These are phyloP conservation scores for Drosophila flavopinicola DNA, from an alignment of 2,888 invertebrate species.

Conservation along the genomic window DNA sequence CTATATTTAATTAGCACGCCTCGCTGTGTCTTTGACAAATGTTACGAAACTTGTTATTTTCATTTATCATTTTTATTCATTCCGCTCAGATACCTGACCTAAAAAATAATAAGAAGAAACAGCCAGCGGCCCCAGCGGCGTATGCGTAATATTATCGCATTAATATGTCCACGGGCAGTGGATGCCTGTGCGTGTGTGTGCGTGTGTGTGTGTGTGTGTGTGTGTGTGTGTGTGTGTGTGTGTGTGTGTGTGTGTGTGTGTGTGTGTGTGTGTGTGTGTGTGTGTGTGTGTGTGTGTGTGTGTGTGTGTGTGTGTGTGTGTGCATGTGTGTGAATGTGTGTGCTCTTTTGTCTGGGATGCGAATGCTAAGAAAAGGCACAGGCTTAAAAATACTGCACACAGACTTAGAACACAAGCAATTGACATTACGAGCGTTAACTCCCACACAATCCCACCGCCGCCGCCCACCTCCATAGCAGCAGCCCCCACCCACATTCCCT, in stretches of 20 bases:
- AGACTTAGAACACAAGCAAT: slow-evolving; percentile 64
- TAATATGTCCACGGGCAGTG: slow-evolving; percentile 28
- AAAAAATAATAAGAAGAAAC: slow-evolving; percentile 20
- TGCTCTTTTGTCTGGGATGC: slow-evolving; percentile 49
- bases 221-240: slow-evolving; percentile 16
- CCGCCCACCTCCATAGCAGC: background rate
- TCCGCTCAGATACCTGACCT: slow-evolving; percentile 19
- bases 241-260: slow-evolving; percentile 14
- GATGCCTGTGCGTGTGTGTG: background rate
- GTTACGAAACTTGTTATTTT: slow-evolving; percentile 44
- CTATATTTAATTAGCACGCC: slow-evolving; percentile 4
- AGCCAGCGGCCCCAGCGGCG: slow-evolving; percentile 31
- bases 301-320: slow-evolving; percentile 2
- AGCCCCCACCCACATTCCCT: background rate
- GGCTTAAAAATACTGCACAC: slow-evolving; percentile 63
- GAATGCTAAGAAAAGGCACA: slow-evolving; percentile 63
- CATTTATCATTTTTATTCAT: slow-evolving; percentile 45
- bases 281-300: slow-evolving; percentile 1
- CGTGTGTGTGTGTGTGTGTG: slow-evolving; percentile 17
- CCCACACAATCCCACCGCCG: slow-evolving; percentile 38
- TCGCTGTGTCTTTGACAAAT: slow-evolving; percentile 39
- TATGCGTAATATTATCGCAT: slow-evolving; percentile 54
- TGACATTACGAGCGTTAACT: slow-evolving; percentile 74
- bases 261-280: background rate
- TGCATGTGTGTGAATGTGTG: slow-evolving; percentile 17